phyloP scores from a whole-genome alignment of 1,140 invertebrate species.

The Cephus cinctus region DNA sequence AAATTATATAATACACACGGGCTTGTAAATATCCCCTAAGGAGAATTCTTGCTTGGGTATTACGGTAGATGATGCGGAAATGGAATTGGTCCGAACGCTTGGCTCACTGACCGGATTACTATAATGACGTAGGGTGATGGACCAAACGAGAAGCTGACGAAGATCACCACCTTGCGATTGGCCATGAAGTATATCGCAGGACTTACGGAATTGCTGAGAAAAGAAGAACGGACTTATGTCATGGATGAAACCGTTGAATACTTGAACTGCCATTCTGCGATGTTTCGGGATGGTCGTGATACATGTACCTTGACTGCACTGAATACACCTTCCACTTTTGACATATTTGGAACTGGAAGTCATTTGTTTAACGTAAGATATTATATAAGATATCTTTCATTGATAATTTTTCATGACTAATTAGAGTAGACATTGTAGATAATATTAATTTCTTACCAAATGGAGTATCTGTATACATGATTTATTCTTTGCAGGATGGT shows the following conservation, averaged over 20 bases:
- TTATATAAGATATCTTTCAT: not conserved
- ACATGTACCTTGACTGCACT: not conserved
- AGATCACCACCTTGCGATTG: conserved; percentile 82
- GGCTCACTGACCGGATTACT: too few relatives aligned
- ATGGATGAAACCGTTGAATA: not conserved
- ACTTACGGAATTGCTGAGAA: not conserved
- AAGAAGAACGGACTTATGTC: not conserved
- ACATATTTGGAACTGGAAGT: not conserved
- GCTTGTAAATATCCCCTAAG: not conserved
- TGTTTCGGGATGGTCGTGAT: not conserved
- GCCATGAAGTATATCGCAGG: conserved; percentile 85
- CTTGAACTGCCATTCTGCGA: not conserved
- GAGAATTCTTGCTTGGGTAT: not conserved
- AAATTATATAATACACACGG: not conserved
- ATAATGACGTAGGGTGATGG: conserved; percentile 10
- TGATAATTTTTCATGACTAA: too few relatives aligned
- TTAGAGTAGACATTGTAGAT: too few relatives aligned
- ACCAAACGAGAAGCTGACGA: conserved; percentile 76
- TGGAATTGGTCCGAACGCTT: not conserved
- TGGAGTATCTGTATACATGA: too few relatives aligned
- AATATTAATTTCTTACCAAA: too few relatives aligned
- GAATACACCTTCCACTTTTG: not conserved
- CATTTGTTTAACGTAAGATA: conserved; percentile 1
- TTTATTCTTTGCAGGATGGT: conserved; percentile 1
- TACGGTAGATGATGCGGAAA: not conserved